phyloP scores from a whole-genome alignment of 2,888 invertebrate species.

The Phaonia tiefii region DNA sequence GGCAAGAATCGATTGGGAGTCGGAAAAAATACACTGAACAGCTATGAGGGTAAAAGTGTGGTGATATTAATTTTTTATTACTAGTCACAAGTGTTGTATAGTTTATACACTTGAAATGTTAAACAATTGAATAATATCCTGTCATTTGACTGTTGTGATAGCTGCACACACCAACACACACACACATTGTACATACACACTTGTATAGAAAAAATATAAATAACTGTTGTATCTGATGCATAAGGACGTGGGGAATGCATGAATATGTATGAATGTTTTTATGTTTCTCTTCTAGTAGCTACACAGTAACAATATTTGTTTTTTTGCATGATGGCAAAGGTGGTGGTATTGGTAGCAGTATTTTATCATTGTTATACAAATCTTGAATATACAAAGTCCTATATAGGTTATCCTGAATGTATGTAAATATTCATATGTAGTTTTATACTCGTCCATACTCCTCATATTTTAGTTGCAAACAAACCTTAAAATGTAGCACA shows the following conservation, averaged over 20 bases:
- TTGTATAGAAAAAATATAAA: not conserved
- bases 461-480: slow-evolving; percentile 66
- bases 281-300: too few species aligned
- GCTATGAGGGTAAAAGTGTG: slow-evolving; percentile 43
- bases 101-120: slow-evolving; percentile 74
- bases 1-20: not conserved
- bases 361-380: slow-evolving; percentile 48
- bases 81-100: slow-evolving; percentile 64
- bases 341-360: not conserved
- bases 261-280: too few species aligned
- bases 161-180: slow-evolving; percentile 55
- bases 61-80: slow-evolving; percentile 70
- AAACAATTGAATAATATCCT: slow-evolving; percentile 79
- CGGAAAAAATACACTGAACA: not conserved
- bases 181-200: slow-evolving; percentile 18
- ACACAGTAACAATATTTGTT: not conserved
- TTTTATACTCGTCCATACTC: not conserved
- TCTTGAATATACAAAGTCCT: slow-evolving; percentile 32
- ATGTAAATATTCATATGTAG: slow-evolving; percentile 32
- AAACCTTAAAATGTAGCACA: slow-evolving; percentile 59
- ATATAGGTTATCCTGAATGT: not conserved
- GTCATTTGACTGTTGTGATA: slow-evolving; percentile 74
- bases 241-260: too few species aligned
- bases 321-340: not conserved
- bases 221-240: too few species aligned